phyloP scores from a whole-genome alignment of 1,140 invertebrate genomes.

The Akabosia matsudoensis region DNA sequence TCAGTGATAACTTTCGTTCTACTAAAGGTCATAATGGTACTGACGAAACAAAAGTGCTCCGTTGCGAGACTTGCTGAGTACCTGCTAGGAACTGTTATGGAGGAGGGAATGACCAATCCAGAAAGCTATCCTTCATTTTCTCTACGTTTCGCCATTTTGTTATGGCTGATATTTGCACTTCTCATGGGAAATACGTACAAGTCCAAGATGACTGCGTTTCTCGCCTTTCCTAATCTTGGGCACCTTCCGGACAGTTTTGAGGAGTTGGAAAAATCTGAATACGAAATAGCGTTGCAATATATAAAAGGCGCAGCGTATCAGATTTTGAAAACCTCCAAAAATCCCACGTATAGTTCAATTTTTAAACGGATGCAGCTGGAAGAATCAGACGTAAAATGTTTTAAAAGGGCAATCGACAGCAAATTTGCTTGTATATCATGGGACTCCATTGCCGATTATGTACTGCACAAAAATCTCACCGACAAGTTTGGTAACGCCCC shows the following conservation, averaged over 20 bases:
- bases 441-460: conserved; percentile 15
- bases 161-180: conserved; percentile 14
- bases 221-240: conserved; percentile 24
- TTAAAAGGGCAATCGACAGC: background rate
- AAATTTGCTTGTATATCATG: conserved; percentile 12
- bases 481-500: background rate
- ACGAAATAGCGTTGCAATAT: conserved; percentile 26
- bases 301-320: conserved; percentile 18
- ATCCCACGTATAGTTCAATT: conserved; percentile 5
- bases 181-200: conserved; percentile 6
- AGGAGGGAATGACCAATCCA: background rate
- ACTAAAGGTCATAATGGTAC: background rate
- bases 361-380: conserved; percentile 12
- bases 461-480: background rate
- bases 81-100: background rate
- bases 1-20: no score
- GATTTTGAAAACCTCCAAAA: conserved; percentile 26
- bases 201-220: conserved; percentile 11
- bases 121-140: background rate
- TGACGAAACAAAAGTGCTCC: no score
- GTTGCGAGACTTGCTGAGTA: no score
- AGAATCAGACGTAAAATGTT: conserved; percentile 7
- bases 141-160: background rate
- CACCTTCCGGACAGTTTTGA: background rate
- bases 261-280: conserved; percentile 23